These are phyloP conservation scores for Chlamydotis undulata DNA, from an alignment of 2,113 vertebrate genomes.

Conservation along the genomic window DNA sequence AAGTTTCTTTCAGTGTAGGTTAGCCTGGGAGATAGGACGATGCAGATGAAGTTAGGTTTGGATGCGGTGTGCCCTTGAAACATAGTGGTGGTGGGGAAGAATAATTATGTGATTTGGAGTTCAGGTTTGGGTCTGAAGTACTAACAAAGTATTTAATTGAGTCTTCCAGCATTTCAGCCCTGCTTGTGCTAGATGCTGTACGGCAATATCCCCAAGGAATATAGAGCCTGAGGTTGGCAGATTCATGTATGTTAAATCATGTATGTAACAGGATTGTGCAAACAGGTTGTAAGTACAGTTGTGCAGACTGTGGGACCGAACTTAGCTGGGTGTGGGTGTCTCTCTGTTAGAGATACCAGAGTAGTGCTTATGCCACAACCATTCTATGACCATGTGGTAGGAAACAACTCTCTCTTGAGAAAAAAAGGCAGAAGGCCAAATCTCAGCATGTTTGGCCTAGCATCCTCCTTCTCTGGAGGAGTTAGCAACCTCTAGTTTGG, in stretches of 20 bases:
- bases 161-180: background rate
- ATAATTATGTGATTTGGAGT: background rate
- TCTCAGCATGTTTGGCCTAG: background rate
- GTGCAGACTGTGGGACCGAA: background rate
- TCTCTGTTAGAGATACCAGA: background rate
- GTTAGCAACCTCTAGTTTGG: background rate
- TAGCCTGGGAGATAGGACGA: background rate
- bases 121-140: background rate
- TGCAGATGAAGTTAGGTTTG: background rate
- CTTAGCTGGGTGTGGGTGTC: fast-evolving
- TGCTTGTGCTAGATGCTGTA: background rate
- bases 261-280: background rate
- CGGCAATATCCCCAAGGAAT: background rate
- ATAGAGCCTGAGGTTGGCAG: background rate
- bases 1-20: background rate
- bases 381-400: background rate
- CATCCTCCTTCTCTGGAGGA: background rate
- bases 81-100: background rate
- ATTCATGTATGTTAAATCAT: background rate
- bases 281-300: background rate
- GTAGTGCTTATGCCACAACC: background rate
- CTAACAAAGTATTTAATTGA: background rate
- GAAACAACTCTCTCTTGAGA: background rate
- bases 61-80: background rate
- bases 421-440: background rate